These are phyloP conservation scores for Chrysopa pallens DNA, from an alignment of 1,140 invertebrate genomes.

Conservation along the genomic window DNA sequence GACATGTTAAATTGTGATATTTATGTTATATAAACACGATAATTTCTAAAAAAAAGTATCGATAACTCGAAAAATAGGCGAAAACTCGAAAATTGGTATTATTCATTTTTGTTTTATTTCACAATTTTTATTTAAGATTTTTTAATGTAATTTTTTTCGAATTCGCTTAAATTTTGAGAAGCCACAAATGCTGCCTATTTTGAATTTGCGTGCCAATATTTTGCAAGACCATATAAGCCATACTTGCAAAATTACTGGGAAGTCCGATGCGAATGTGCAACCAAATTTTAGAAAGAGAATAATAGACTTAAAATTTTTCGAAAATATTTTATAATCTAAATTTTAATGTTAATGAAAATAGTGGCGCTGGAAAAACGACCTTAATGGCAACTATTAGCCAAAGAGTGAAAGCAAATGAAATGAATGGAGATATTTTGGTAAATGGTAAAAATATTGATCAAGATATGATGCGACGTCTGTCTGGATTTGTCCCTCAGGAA, in stretches of 20 bases:
- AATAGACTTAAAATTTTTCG: slow-evolving; percentile 3
- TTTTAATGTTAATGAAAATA: slow-evolving; percentile 12
- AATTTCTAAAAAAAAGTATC: too few relatives aligned
- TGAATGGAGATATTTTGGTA: slow-evolving; percentile 42
- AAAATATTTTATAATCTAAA: slow-evolving; percentile 2
- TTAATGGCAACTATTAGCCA: slow-evolving; percentile 47
- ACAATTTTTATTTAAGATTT: too few relatives aligned
- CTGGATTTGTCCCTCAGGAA: slow-evolving; percentile 53
- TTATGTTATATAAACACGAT: too few relatives aligned
- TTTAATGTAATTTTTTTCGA: not conserved
- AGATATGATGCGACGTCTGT: slow-evolving; percentile 43
- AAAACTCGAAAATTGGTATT: too few relatives aligned
- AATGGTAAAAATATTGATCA: slow-evolving; percentile 41
- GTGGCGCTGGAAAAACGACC: slow-evolving; percentile 55
- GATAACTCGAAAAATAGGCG: too few relatives aligned
- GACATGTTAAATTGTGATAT: too few relatives aligned
- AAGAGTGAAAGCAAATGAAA: slow-evolving; percentile 34
- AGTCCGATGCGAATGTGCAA: not conserved
- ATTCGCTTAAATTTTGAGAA: not conserved
- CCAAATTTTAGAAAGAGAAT: not conserved
- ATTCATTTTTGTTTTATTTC: too few relatives aligned
- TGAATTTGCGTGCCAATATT: not conserved
- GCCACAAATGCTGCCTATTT: not conserved
- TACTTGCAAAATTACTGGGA: too few relatives aligned
- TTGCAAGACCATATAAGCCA: too few relatives aligned